phyloP scores from a whole-genome alignment of 2,888 invertebrate genomes.

The Drosophila maculinotata region DNA sequence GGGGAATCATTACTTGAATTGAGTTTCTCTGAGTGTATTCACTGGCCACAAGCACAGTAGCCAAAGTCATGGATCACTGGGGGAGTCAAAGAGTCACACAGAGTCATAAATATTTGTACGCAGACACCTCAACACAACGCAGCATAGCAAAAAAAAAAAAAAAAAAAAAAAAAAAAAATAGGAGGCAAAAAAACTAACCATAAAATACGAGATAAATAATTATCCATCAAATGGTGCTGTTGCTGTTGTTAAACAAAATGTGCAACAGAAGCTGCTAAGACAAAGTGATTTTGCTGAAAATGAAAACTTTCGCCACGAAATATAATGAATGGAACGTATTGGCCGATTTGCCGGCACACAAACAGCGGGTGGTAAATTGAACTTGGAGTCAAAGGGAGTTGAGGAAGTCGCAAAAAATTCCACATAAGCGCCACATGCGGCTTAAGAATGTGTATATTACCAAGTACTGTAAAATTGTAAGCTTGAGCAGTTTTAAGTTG shows the following conservation, averaged over 20 bases:
- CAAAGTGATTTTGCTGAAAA: slow-evolving; percentile 50
- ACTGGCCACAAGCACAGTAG: slow-evolving; percentile 29
- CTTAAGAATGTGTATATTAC: slow-evolving; percentile 5
- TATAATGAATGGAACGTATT: slow-evolving; percentile 55
- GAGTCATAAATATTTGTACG: slow-evolving; percentile 50
- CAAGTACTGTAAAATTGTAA: neutral
- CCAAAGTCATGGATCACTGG: slow-evolving; percentile 11
- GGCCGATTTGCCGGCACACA: slow-evolving; percentile 26
- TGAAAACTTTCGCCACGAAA: slow-evolving; percentile 67
- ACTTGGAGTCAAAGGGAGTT: slow-evolving; percentile 10
- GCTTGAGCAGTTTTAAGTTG: neutral
- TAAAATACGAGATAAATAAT: slow-evolving; percentile 60
- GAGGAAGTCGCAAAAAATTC: slow-evolving; percentile 4
- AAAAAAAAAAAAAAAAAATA: too few species aligned
- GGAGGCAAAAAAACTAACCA: neutral
- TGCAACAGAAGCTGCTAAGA: slow-evolving; percentile 57
- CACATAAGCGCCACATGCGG: slow-evolving; percentile 1
- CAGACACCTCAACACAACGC: slow-evolving; percentile 58
- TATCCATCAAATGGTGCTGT: slow-evolving; percentile 52
- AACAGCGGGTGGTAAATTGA: slow-evolving; percentile 56
- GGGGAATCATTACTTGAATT: too few species aligned
- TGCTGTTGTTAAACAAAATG: slow-evolving; percentile 44
- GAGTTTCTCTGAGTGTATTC: too few species aligned
- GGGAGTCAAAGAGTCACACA: slow-evolving; percentile 41
- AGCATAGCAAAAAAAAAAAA: too few species aligned